Evolutionary conservation across 2,797 vertebrate genomes (phyloP).

Genomic region (Petrocephalus schoutedeni): DNA sequence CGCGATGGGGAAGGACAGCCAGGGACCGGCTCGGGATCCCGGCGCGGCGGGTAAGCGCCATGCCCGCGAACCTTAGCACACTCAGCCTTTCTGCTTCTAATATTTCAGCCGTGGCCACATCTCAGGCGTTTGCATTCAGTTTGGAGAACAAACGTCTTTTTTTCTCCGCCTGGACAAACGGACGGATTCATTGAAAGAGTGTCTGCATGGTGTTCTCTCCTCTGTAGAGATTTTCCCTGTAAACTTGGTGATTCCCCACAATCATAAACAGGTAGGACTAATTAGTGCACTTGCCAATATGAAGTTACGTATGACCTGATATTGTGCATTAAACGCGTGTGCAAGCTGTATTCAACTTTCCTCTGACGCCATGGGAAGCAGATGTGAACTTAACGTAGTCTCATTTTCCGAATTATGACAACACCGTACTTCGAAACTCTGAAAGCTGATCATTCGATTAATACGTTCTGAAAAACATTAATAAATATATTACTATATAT

Average conservation of each 20-base stretch:
- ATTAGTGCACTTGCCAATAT: background rate
- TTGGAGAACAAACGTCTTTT: background rate
- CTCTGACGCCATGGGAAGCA: too few relatives aligned
- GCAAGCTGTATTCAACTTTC: background rate
- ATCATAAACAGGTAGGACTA: background rate
- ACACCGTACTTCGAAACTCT: background rate
- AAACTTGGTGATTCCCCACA: background rate
- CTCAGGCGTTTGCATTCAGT: background rate
- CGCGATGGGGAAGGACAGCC: conserved; percentile 30
- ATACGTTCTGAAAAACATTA: background rate
- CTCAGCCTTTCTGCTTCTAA: background rate
- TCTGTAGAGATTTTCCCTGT: background rate
- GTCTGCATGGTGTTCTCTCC: background rate
- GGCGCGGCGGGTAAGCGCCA: conserved; percentile 27
- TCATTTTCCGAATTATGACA: background rate
- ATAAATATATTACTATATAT: background rate
- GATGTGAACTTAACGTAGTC: background rate
- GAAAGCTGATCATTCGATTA: background rate
- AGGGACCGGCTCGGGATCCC: conserved; percentile 20
- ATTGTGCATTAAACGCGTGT: background rate
- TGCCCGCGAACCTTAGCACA: background rate
- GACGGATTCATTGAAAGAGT: background rate
- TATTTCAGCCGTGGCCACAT: background rate
- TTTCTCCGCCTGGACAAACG: background rate
- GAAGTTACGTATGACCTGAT: background rate